A percentile compares a stretch with the other conserved stretches of the same genome.
phyloP scores from a whole-genome alignment of 2,797 vertebrate genomes.

The Heterohyrax brucei region DNA sequence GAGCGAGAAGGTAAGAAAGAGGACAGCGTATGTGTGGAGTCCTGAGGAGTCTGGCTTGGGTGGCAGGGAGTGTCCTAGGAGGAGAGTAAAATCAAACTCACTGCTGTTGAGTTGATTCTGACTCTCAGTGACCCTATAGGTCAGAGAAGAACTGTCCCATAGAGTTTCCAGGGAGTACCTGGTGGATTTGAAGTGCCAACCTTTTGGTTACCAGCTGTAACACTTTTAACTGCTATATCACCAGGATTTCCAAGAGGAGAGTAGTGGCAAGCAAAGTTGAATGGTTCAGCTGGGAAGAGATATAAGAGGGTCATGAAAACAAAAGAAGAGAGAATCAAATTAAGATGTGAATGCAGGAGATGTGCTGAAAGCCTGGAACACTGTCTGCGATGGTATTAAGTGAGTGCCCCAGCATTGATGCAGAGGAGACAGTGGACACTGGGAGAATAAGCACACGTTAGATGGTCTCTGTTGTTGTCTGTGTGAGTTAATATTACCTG shows the following conservation, averaged over 20 bases:
- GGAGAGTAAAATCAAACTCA: not conserved
- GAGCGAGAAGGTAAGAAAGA: not conserved
- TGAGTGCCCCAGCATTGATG: not conserved
- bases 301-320: not conserved
- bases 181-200: too few species aligned
- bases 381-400: not conserved
- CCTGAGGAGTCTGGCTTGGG: too few species aligned
- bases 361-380: not conserved
- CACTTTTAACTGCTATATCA: too few species aligned
- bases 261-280: not conserved
- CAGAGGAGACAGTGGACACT: not conserved
- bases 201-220: too few species aligned
- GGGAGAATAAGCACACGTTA: not conserved
- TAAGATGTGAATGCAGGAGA: not conserved
- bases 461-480: slow-evolving; percentile 26
- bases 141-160: too few species aligned
- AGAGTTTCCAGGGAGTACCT: too few species aligned
- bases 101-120: too few species aligned
- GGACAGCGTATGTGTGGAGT: not conserved
- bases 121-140: too few species aligned
- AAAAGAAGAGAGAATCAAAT: slow-evolving; percentile 17
- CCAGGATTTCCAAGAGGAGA: not conserved
- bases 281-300: not conserved
- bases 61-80: not conserved
- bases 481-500: not conserved